phyloP scores from a whole-genome alignment of 2,797 vertebrate genomes.

The Poeciliopsis turneri region DNA sequence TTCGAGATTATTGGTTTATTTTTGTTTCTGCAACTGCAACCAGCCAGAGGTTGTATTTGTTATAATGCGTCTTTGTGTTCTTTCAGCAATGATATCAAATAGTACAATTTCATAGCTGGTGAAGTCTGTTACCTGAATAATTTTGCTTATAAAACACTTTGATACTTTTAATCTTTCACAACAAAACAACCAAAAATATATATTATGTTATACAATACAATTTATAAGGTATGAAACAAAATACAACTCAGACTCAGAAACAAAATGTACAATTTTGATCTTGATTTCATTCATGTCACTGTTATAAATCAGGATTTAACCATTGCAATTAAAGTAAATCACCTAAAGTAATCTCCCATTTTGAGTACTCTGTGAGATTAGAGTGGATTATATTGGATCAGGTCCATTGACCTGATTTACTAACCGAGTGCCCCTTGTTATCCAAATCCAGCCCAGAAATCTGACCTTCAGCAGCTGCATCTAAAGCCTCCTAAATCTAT shows the following conservation, averaged over 20 bases:
- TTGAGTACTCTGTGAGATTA: slow-evolving; percentile 67
- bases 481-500: slow-evolving; percentile 41
- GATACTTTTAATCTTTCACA: background rate
- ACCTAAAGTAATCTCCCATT: slow-evolving; percentile 62
- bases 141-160: background rate
- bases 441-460: slow-evolving; percentile 61
- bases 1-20: slow-evolving; percentile 40
- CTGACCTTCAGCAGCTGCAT: slow-evolving; percentile 57
- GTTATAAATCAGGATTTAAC: slow-evolving; percentile 62
- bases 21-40: slow-evolving; percentile 29
- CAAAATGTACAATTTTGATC: slow-evolving; percentile 7
- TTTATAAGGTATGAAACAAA: background rate
- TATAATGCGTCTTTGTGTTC: background rate
- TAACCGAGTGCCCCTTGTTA: slow-evolving; percentile 64
- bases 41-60: slow-evolving; percentile 24
- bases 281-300: slow-evolving; percentile 23
- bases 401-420: slow-evolving; percentile 76
- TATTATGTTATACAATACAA: background rate
- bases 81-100: background rate
- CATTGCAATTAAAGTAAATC: slow-evolving; percentile 72
- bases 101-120: background rate
- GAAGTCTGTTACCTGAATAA: background rate
- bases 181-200: background rate
- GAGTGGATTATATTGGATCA: slow-evolving; percentile 77
- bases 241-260: slow-evolving; percentile 7